phyloP scores from a whole-genome alignment of 1,140 invertebrate genomes.

The Pogonomyrmex californicus region DNA sequence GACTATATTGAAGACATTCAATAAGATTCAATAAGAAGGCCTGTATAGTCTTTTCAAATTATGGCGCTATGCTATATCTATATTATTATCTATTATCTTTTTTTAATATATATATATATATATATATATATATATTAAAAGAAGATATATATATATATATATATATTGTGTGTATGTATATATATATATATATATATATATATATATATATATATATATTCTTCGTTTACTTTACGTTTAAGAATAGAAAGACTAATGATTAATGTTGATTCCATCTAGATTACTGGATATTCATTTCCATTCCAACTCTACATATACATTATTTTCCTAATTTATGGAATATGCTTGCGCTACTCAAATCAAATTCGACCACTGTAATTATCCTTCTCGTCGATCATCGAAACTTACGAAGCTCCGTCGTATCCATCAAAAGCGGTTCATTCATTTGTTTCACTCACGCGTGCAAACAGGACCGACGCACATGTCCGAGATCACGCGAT shows the following conservation, averaged over 20 bases:
- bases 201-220: neutral
- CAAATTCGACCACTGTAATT: conserved; percentile 2
- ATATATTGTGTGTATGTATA: neutral
- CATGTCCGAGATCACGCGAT: neutral
- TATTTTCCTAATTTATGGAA: neutral
- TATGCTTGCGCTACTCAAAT: neutral
- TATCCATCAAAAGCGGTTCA: conserved; percentile 15
- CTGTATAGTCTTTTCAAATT: neutral
- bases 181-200: neutral
- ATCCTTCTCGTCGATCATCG: conserved; percentile 21
- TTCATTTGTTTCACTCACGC: conserved; percentile 25
- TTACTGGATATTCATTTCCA: neutral
- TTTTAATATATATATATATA: no score
- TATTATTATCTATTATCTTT: neutral
- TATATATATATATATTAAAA: neutral
- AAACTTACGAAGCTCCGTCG: conserved; percentile 5
- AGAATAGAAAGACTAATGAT: neutral
- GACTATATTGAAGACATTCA: neutral
- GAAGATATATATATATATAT: neutral
- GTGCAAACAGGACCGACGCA: neutral
- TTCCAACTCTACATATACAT: neutral
- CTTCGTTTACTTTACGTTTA: neutral
- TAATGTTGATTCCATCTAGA: neutral
- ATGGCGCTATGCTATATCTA: neutral
- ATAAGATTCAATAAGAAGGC: neutral